Base-by-base conservation (phyloP, 2,797 vertebrate species). In the Mormyrops attenuatus region DNA sequence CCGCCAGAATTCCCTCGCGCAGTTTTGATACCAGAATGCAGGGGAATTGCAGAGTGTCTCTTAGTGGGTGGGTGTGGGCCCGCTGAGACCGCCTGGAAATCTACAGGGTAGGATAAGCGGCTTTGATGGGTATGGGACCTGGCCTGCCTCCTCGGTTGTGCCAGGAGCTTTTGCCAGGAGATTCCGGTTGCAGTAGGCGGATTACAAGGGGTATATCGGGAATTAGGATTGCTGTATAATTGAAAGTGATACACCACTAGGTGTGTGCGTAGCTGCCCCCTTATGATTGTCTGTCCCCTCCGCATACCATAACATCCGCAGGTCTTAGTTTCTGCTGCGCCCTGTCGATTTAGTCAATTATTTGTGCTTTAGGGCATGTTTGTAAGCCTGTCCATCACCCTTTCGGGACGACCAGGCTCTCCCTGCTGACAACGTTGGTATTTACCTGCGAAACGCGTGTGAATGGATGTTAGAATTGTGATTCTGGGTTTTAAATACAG, bases 231-330 rank as follows among this genome's bases (percentile, higher is more conserved):
- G 63, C 26, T 47, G 26, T 82, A 66, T 86, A 89, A 85, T 86
- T 89, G 41, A 89, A 89, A 89, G 20, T 66, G 57, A 89, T 66
- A 84, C 77, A 47, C 17, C 69, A 50, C 49, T 88, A 84, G 55
- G 53, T 89, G 88, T 41, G 80, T 41, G 22, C 22, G 53, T 50
- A 47, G 80, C 82, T 89, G 38, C 89, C 80, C 77, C 57, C 66
- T 57, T 30, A 82, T 89, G 52, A 63, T 26, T 85, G 55, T 20
- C 30, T 57, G 38, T 84, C 88, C 77, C 11, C 69, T 55, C 49
- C 3, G 34, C 77, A 26, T 57, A 13, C 38, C 88, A 26, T 5
- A 84, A 44, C 69, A 57, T 26, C n/a, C 53, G 13, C 6, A 60
- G 22, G 80, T 30, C 50, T 69, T 82, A 55, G 53, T 41, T n/a